Evolutionary conservation across 2,797 vertebrate species (phyloP), one percentile per base, ranked within the genome.

Genomic region (Poecilia picta): DNA sequence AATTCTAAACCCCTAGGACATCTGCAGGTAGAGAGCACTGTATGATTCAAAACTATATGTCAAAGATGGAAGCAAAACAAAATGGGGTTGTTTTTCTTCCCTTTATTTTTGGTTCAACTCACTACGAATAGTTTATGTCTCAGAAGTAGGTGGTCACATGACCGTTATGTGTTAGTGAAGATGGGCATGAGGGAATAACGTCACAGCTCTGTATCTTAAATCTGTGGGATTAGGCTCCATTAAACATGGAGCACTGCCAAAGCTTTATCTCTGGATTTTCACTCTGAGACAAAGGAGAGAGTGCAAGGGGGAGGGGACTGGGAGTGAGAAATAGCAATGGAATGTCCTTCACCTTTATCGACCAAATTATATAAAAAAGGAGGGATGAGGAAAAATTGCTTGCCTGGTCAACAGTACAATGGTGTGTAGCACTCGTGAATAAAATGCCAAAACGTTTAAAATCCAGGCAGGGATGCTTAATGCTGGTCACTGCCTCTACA

Each of bases 201-300:
- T 94, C 90, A 89, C 92, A 90, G 91, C 92, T 91, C 93, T 84
- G 89, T 95, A 95, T 95, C 94, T 95, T 90, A 94, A 95, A 95
- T 95, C 94, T 93, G 92, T 87, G 88, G 94, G 95, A 95, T 95
- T 95, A 95, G 94, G 94, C 94, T 94, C 95, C 94, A 96, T 96
- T 96, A 95, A 96, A 95, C 94, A 95, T 90, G 88, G 91, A 94
- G 94, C 92, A 84, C 89, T 71, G 91, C 81, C 70, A 74, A 73
- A 93, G 94, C 92, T 95, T 95, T 95, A 95, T 95, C 93, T 95
- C 84, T 80, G 92, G 93, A 94, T 94, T 75, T 95, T 94, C 93
- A 93, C 88, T 94, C 88, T 87, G 92, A 94, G 93, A 93, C 93
- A 91, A 90, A 93, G 89, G 88, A 78, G 86, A 82, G 87, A 81